Evolutionary conservation across 2,113 vertebrate species (phyloP).

Genomic region (Chinchilla lanigera): DNA sequence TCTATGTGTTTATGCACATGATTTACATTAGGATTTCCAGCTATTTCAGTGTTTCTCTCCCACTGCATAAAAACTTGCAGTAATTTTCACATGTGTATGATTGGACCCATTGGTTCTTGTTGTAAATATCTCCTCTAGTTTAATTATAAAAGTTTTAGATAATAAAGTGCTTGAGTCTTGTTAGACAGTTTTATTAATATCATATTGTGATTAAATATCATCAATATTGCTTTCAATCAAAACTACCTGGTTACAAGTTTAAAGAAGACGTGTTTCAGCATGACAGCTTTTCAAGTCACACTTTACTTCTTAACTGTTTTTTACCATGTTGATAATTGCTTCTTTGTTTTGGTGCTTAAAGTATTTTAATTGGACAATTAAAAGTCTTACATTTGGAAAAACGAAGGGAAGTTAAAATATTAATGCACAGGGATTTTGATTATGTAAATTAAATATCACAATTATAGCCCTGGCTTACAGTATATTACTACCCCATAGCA

Average conservation of each 20-base stretch:
- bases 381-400: not conserved
- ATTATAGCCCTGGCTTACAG: not conserved
- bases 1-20: not conserved
- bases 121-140: not conserved
- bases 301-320: not conserved
- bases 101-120: not conserved
- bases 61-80: not conserved
- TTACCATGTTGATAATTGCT: not conserved
- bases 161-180: not conserved
- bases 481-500: not conserved
- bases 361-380: not conserved
- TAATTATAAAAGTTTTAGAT: not conserved
- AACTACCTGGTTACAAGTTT: not conserved
- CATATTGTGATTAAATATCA: not conserved
- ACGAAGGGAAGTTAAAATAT: not conserved
- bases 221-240: not conserved
- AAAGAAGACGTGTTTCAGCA: not conserved
- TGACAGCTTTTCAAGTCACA: not conserved
- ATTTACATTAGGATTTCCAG: not conserved
- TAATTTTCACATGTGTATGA: not conserved
- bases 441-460: not conserved
- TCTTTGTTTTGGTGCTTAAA: slow-evolving; percentile 9
- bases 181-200: not conserved
- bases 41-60: not conserved
- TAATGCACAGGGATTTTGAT: not conserved